Evolutionary conservation across 2,797 vertebrate genomes (phyloP), one percentile per base, ranked within the genome.

Genomic region (Sebastes iracundus): DNA sequence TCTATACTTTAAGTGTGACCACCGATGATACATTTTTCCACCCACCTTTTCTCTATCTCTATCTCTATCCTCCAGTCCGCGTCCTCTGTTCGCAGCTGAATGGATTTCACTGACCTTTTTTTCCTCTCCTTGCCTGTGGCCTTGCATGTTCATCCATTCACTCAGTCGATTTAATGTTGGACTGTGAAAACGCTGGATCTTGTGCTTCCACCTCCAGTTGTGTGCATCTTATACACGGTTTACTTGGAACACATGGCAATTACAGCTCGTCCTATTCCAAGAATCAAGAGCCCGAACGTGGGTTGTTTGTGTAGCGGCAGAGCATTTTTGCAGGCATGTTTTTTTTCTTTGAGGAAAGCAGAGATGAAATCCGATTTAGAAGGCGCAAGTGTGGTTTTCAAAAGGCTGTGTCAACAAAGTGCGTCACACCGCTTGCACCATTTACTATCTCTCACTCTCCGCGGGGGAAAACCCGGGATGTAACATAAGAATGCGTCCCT

Each of bases 381-480:
- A 75, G 38, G 32, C 7, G 7, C 28, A 67, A 86, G 75, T 73
- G 53, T 66, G 75, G 64, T 82, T 91, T 91, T 88, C 64, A 87
- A 87, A 84, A 64, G 71, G 23, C 79, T 82, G 64, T 79, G 75
- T 89, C 64, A 71, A 81, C 77, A 82, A 87, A 89, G 77, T 76
- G 83, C 67, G 65, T 82, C 88, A 79, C 80, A 79, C 65, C 62
- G 13, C 77, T 87, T 69, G 70, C 79, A 83, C 88, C 80, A 77
- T 81, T 89, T 79, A 74, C 81, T 81, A 59, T 90, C 86, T 82
- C 64, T 84, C 56, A 32, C 73, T 82, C 59, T 82, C 69, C 18
- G n/a, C 65, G 23, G 80, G 88, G 91, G 84, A 77, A 92, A 92
- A 87, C 82, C 87, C 82, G 77, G 81, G 81, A 88, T 52, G 64